Evolutionary conservation across 2,113 vertebrate genomes (phyloP).

Genomic region (Furnarius figulus): DNA sequence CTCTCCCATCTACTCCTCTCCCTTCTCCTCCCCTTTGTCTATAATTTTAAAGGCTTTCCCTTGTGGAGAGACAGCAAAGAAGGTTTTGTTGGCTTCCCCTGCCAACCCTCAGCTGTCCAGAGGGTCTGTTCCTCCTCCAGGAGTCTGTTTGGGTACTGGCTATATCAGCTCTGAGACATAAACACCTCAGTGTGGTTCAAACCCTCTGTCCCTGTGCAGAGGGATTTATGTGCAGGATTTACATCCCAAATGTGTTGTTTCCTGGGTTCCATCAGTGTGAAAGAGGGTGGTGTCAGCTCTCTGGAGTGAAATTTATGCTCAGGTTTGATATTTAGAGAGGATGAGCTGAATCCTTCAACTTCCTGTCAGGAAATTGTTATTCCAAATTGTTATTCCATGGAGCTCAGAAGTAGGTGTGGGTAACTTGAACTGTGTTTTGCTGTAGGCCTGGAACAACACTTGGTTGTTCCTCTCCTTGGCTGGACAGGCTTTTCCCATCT

Average conservation of each 20-base stretch:
- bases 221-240: background rate
- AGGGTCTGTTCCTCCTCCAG: background rate
- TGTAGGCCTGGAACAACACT: background rate
- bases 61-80: no score
- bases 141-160: background rate
- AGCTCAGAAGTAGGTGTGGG: background rate
- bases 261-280: rapidly evolving
- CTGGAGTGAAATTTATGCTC: background rate
- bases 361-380: background rate
- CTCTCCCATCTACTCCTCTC: background rate
- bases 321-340: background rate
- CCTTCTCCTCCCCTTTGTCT: background rate
- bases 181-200: background rate
- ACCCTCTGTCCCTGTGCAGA: background rate
- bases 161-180: background rate
- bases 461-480: background rate
- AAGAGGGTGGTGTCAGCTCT: background rate
- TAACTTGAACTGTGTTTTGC: background rate
- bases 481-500: background rate
- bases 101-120: background rate
- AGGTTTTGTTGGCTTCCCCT: background rate
- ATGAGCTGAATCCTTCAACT: background rate
- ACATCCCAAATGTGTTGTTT: rapidly evolving
- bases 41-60: background rate
- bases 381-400: background rate